phyloP scores from a whole-genome alignment of 2,888 invertebrate species.

The Malthinus flaveolus region DNA sequence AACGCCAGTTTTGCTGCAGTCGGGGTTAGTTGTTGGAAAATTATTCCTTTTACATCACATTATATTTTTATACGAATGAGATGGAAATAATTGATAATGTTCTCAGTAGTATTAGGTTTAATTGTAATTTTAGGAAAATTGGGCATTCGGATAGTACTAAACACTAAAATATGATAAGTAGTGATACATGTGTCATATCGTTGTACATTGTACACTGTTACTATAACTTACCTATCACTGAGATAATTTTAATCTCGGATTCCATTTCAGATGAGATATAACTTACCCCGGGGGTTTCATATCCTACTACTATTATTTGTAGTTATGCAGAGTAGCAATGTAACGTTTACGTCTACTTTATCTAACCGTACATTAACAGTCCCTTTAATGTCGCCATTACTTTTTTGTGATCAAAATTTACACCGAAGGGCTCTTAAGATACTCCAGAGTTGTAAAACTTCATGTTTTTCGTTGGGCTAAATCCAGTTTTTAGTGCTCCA shows the following conservation, averaged over 20 bases:
- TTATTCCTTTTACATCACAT: too few species aligned
- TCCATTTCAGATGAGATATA: conserved; percentile 13
- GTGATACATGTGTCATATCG: conserved; percentile 12
- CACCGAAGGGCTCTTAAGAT: too few species aligned
- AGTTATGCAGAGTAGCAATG: too few species aligned
- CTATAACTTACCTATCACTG: conserved; percentile 12
- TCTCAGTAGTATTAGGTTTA: too few species aligned
- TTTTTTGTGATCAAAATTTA: too few species aligned
- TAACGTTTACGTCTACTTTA: too few species aligned
- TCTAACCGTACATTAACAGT: too few species aligned
- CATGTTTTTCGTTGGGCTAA: conserved; percentile 27
- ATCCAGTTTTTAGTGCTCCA: conserved; percentile 31
- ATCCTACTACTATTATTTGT: not conserved
- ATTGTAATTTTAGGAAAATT: not conserved
- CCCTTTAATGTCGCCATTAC: too few species aligned
- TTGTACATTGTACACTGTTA: conserved; percentile 5
- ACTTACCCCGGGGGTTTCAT: conserved; percentile 1
- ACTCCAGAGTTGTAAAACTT: conserved; percentile 17
- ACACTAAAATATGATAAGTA: conserved; percentile 7
- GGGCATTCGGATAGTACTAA: conserved; percentile 1
- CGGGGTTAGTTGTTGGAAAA: too few species aligned
- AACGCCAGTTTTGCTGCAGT: too few species aligned
- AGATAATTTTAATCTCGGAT: conserved; percentile 16
- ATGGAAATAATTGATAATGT: too few species aligned
- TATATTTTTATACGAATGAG: too few species aligned